Percentiles rank a stretch among this genome's conserved stretches.
Conservation (phyloP, 2,888 invertebrate species). For the Cheilosia variabilis region DNA sequence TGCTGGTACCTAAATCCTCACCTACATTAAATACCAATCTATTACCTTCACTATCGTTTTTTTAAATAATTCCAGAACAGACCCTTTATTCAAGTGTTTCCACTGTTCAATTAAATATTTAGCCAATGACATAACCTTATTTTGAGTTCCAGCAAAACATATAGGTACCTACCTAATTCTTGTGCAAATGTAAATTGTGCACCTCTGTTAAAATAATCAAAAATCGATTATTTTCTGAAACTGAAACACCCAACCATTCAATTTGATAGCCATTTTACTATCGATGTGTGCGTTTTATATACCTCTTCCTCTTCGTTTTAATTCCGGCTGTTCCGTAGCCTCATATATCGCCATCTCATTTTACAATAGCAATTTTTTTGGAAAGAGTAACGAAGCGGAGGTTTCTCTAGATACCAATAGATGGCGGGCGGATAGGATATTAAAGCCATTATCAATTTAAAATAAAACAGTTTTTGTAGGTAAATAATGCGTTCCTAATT, state of each 20-base stretch:
- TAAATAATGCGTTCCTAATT: too few relatives aligned
- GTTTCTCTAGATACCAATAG: slow-evolving; percentile 31
- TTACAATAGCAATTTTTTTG: slow-evolving; percentile 6
- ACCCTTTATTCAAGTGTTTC: too few relatives aligned
- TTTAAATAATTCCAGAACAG: too few relatives aligned
- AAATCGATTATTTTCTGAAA: slow-evolving; percentile 4
- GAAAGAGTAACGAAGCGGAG: neutral
- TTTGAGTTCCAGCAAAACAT: neutral
- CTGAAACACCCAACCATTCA: neutral
- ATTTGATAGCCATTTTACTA: neutral
- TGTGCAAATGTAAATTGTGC: too few relatives aligned
- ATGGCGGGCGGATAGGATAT: neutral
- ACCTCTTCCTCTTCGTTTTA: neutral
- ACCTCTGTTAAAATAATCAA: neutral
- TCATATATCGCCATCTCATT: neutral
- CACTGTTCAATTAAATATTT: neutral
- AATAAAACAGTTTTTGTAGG: neutral
- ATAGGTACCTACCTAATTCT: too few relatives aligned
- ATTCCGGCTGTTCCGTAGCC: slow-evolving; percentile 15
- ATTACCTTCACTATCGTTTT: too few relatives aligned
- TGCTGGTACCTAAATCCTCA: too few relatives aligned
- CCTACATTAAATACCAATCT: too few relatives aligned
- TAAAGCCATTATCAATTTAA: neutral
- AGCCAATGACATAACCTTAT: too few relatives aligned
- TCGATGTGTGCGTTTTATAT: slow-evolving; percentile 16